Evolutionary conservation across 2,797 vertebrate species (phyloP).

Genomic region (Anas acuta): DNA sequence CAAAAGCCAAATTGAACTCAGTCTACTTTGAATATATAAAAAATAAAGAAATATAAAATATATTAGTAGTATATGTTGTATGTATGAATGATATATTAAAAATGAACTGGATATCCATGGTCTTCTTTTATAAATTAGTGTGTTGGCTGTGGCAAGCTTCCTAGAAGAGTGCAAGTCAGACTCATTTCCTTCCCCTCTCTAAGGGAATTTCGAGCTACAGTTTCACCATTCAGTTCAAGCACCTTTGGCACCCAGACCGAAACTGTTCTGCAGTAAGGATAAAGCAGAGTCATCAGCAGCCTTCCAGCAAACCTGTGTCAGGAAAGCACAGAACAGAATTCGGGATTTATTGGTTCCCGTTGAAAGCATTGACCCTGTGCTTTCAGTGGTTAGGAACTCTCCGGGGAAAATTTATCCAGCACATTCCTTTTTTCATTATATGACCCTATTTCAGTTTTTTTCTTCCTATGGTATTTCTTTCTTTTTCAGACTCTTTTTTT

Average conservation of each 20-base stretch:
- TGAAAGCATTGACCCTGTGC: not conserved
- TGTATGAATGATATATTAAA: not conserved
- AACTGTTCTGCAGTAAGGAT: not conserved
- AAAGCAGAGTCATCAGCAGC: not conserved
- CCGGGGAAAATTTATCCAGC: not conserved
- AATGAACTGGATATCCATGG: not conserved
- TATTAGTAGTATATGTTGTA: not conserved
- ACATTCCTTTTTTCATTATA: not conserved
- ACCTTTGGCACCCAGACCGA: not conserved
- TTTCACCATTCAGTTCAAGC: not conserved
- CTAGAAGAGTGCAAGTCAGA: not conserved
- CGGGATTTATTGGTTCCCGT: not conserved
- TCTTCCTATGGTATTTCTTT: not conserved
- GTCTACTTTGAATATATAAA: not conserved
- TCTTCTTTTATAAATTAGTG: not conserved
- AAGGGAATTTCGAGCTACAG: not conserved
- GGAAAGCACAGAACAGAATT: not conserved
- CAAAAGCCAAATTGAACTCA: not conserved
- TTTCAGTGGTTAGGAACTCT: not conserved
- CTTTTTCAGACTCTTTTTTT: not conserved
- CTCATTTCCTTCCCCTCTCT: not conserved
- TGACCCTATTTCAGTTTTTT: not conserved
- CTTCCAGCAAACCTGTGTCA: not conserved
- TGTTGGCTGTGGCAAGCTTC: not conserved
- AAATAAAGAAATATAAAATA: not conserved